These are phyloP conservation scores for Corapipo altera DNA, from an alignment of 2,113 vertebrate genomes.

Conservation along the genomic window DNA sequence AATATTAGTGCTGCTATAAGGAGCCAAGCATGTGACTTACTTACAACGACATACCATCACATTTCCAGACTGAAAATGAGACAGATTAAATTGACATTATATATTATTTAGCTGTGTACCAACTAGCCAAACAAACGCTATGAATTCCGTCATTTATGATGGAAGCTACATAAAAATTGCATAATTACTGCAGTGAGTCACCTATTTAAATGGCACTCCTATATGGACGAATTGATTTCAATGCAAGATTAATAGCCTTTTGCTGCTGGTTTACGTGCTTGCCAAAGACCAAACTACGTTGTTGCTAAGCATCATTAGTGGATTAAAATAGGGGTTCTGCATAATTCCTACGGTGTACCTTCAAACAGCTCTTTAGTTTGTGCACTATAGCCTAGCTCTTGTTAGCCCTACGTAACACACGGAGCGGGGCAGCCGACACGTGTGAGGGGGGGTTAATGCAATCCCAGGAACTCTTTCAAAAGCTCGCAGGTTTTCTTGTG, in stretches of 20 bases:
- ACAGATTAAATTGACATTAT: slow-evolving; percentile 11
- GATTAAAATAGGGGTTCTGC: slow-evolving; percentile 61
- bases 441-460: slow-evolving; percentile 73
- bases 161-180: slow-evolving; percentile 51
- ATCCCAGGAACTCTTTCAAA: slow-evolving; percentile 87
- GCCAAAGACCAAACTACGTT: slow-evolving; percentile 49
- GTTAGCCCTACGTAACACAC: slow-evolving; percentile 47
- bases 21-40: neutral
- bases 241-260: slow-evolving; percentile 56
- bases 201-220: slow-evolving; percentile 54
- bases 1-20: slow-evolving; percentile 11
- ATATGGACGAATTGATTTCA: slow-evolving; percentile 11
- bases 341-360: slow-evolving; percentile 36
- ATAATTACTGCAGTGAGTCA: slow-evolving; percentile 38
- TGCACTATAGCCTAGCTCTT: slow-evolving; percentile 58
- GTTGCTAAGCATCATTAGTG: slow-evolving; percentile 63
- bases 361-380: slow-evolving; percentile 26
- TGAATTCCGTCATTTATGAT: slow-evolving; percentile 34
- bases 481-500: slow-evolving; percentile 96
- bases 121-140: slow-evolving; percentile 47
- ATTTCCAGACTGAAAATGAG: slow-evolving; percentile 8
- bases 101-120: slow-evolving; percentile 28
- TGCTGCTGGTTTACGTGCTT: slow-evolving; percentile 49
- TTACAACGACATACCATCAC: neutral
- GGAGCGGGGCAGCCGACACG: neutral